phyloP scores from a whole-genome alignment of 2,888 invertebrate genomes.

The Sialis fuliginosa region DNA sequence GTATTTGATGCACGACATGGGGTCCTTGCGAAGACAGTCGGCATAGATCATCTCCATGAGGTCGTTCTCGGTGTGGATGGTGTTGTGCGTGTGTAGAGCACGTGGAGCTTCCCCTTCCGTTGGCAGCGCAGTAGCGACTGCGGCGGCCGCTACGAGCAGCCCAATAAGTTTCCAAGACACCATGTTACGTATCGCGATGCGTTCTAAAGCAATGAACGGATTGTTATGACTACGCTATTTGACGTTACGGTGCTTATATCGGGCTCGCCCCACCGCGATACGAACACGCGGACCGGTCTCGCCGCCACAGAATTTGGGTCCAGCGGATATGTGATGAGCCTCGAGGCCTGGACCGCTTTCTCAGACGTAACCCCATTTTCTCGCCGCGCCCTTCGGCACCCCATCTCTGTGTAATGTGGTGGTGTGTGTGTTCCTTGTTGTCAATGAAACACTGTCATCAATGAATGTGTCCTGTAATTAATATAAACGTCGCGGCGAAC shows the following conservation, averaged over 20 bases:
- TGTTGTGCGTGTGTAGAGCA: conserved; percentile 30
- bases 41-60: conserved; percentile 57
- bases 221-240: conserved; percentile 5
- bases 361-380: conserved; percentile 26
- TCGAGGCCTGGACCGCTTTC: conserved; percentile 30
- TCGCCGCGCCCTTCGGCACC: neutral
- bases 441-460: too few relatives aligned
- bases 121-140: conserved; percentile 28
- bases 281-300: conserved; percentile 1
- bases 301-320: conserved; percentile 23
- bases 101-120: conserved; percentile 41
- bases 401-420: too few relatives aligned
- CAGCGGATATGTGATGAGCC: conserved; percentile 21
- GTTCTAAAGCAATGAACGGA: conserved; percentile 8
- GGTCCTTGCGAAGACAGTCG: conserved; percentile 68
- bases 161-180: conserved; percentile 30
- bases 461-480: too few relatives aligned
- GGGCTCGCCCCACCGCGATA: neutral
- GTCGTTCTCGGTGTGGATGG: conserved; percentile 54
- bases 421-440: too few relatives aligned
- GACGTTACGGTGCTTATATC: conserved; percentile 1
- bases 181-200: conserved; percentile 14
- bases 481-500: too few relatives aligned
- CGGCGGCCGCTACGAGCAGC: conserved; percentile 30
- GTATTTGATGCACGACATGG: conserved; percentile 70